Conservation (phyloP, 2,888 invertebrate genomes). For the Nephrotoma appendiculata region DNA sequence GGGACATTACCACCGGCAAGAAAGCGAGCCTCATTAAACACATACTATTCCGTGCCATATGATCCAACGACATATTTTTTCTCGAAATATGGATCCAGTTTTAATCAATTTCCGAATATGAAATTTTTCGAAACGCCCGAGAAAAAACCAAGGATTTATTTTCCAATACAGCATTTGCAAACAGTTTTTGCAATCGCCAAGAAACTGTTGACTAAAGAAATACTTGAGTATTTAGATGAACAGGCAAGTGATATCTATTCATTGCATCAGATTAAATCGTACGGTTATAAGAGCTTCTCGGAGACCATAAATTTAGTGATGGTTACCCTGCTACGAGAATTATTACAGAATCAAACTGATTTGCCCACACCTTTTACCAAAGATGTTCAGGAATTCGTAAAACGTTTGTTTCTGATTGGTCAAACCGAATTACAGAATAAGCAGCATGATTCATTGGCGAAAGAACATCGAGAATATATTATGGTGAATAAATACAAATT, state of each 20-base stretch:
- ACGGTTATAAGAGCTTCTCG: constrained; percentile 88
- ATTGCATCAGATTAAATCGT: constrained; percentile 58
- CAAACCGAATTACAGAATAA: constrained; percentile 84
- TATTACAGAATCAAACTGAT: constrained; percentile 80
- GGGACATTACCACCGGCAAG: constrained; percentile 11
- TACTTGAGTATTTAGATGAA: constrained; percentile 65
- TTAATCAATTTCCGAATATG: constrained; percentile 78
- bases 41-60: constrained; percentile 53
- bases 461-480: constrained; percentile 65
- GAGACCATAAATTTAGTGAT: constrained; percentile 89
- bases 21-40: constrained; percentile 24
- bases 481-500: constrained; percentile 82
- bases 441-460: constrained; percentile 46
- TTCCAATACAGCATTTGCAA: constrained; percentile 64
- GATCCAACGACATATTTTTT: constrained; percentile 81
- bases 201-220: constrained; percentile 71
- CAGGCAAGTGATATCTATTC: constrained; percentile 67
- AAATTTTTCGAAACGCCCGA: constrained; percentile 58
- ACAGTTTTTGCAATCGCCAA: constrained; percentile 69
- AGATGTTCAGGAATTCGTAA: constrained; percentile 85
- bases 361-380: constrained; percentile 80
- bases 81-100: constrained; percentile 82
- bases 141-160: constrained; percentile 47
- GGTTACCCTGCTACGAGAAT: constrained; percentile 79
- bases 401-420: constrained; percentile 77